phyloP scores from a whole-genome alignment of 1,140 invertebrate species.

The Watersipora subatra region DNA sequence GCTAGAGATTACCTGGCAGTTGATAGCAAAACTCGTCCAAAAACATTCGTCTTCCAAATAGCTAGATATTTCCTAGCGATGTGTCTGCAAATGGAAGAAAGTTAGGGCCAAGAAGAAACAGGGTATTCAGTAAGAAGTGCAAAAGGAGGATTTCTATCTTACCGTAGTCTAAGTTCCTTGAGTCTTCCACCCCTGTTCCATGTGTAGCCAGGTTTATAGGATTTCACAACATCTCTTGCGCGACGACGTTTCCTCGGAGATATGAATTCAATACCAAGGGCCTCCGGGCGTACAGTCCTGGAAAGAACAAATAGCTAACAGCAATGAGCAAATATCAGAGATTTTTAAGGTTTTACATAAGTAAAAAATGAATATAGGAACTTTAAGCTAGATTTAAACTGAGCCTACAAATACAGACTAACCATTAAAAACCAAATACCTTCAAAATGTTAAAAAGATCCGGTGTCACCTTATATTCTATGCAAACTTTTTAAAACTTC shows the following conservation, averaged over 20 bases:
- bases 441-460: no score
- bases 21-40: slow-evolving; percentile 26
- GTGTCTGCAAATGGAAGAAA: slow-evolving; percentile 15
- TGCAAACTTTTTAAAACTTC: no score
- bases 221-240: not conserved
- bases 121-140: not conserved
- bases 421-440: not conserved
- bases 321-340: not conserved
- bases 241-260: not conserved
- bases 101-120: not conserved
- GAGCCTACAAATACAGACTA: not conserved
- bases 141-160: not conserved
- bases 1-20: slow-evolving; percentile 23
- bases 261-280: not conserved
- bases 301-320: not conserved
- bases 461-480: no score
- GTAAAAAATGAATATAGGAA: not conserved
- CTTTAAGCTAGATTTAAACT: not conserved
- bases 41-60: slow-evolving; percentile 22
- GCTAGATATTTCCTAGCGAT: slow-evolving; percentile 26
- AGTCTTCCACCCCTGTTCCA: slow-evolving; percentile 32
- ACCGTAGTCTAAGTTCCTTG: slow-evolving; percentile 27
- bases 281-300: not conserved
- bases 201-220: slow-evolving; percentile 23
- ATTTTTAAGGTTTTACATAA: not conserved